Conservation (phyloP, 2,888 invertebrate species). For the Drosophila pseudotakahashii region DNA sequence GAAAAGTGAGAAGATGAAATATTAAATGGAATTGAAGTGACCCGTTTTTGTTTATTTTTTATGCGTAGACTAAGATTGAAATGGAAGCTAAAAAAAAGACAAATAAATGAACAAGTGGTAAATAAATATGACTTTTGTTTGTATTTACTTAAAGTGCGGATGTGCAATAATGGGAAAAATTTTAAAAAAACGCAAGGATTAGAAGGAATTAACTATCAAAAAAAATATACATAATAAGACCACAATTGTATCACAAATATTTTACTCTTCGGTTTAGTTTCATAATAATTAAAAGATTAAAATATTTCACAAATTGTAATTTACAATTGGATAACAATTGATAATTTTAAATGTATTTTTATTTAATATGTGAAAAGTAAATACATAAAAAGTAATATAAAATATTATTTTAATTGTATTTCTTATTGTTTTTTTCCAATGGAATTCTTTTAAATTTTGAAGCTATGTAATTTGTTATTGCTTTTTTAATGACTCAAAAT, state of each 20-base stretch:
- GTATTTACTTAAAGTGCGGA: neutral
- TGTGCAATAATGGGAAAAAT: neutral
- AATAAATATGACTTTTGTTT: neutral
- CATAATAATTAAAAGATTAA: neutral
- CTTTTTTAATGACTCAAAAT: too few species aligned
- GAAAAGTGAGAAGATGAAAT: slow-evolving; percentile 35
- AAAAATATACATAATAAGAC: neutral
- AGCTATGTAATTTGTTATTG: too few species aligned
- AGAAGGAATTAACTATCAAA: too few species aligned
- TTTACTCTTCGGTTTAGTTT: neutral
- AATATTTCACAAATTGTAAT: too few species aligned
- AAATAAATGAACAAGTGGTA: slow-evolving; percentile 34
- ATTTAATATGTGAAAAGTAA: neutral
- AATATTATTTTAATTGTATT: too few species aligned
- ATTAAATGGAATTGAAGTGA: slow-evolving; percentile 47
- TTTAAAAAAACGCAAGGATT: too few species aligned
- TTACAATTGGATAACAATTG: neutral
- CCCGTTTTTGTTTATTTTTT: slow-evolving; percentile 32
- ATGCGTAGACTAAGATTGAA: slow-evolving; percentile 4
- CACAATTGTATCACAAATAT: neutral
- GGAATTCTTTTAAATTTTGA: too few species aligned
- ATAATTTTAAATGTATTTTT: neutral
- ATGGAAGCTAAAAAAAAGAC: slow-evolving; percentile 17
- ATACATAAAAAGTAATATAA: neutral
- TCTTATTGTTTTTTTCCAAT: too few species aligned